Conservation (phyloP, 2,113 vertebrate genomes). For the Archilochus colubris region DNA sequence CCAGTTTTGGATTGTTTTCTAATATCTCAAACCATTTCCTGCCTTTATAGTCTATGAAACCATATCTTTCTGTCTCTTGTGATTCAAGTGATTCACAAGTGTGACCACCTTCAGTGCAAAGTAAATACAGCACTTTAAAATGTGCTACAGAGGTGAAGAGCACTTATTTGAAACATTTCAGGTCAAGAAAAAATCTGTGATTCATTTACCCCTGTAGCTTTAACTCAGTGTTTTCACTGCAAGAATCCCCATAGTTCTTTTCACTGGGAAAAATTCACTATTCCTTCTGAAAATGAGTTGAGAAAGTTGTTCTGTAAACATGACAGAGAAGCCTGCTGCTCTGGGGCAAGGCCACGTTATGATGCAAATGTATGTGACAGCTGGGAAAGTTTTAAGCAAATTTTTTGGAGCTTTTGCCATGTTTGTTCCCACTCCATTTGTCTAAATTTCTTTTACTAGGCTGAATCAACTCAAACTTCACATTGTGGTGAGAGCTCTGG, state of each 20-base stretch:
- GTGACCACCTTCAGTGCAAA: not conserved
- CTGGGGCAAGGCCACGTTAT: not conserved
- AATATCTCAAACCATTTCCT: not conserved
- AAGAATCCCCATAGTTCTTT: not conserved
- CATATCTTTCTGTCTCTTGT: not conserved
- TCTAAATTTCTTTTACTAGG: not conserved
- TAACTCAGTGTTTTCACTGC: not conserved
- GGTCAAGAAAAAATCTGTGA: not conserved
- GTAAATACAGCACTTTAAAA: not conserved
- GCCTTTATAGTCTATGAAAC: not conserved
- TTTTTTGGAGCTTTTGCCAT: not conserved
- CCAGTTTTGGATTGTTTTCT: not conserved
- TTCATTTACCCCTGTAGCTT: not conserved
- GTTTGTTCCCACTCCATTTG: not conserved
- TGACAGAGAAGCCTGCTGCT: not conserved
- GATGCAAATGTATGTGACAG: not conserved
- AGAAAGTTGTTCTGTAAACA: not conserved
- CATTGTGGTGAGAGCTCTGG: not conserved
- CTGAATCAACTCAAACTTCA: not conserved
- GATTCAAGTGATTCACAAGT: not conserved
- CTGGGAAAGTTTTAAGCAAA: not conserved
- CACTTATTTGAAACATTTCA: not conserved
- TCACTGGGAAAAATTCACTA: not conserved
- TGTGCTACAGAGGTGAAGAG: not conserved
- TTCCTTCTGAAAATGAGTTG: not conserved